Evolutionary conservation across 2,888 invertebrate species (phyloP), one percentile per base, ranked within the genome.

Genomic region (Euzophera pinguis): DNA sequence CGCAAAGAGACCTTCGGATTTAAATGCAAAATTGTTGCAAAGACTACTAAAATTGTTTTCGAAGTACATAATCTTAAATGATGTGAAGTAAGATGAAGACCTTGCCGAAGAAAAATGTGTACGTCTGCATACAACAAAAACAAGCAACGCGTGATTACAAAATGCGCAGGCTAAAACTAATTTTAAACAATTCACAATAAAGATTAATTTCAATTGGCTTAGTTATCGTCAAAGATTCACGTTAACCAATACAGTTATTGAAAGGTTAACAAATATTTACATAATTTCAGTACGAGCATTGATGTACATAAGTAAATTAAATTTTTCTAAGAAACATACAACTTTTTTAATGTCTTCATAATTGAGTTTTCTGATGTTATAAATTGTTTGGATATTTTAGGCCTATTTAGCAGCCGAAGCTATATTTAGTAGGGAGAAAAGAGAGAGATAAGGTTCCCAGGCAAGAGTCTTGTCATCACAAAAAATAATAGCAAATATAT

Each of bases 51-150:
- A 22, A 22, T 22, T 22, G 5, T 22, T 3, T 5, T 32, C 13
- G 13, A 38, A 12, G 14, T 39, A 14, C 13, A 10, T 1, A 16
- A 13, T 39, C 16, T 14, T 8, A 14, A 32, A n/a, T 27, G 10
- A 14, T 34, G 14, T 13, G 32, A 14, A 1, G 7, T 7, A 14
- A 34, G 22, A 13, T 6, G 29, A 45, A 29, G 14, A 32, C 29
- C 45, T 32, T 32, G 32, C 29, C 29, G n/a, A 27, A 7, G 12
- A 29, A 32, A 9, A 9, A 45, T 45, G 14, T 14, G 32, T 32
- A 45, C 45, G 45, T 45, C 45, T 45, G 45, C 45, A 45, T 22
- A 22, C 22, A 27, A 45, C 32, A 13, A 45, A 45, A 45, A 45
- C 32, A 32, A 32, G 45, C 14, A 32, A 32, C 9, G 32, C 29